Conservation (phyloP, 2,113 vertebrate species). For the Picathartes gymnocephalus region DNA sequence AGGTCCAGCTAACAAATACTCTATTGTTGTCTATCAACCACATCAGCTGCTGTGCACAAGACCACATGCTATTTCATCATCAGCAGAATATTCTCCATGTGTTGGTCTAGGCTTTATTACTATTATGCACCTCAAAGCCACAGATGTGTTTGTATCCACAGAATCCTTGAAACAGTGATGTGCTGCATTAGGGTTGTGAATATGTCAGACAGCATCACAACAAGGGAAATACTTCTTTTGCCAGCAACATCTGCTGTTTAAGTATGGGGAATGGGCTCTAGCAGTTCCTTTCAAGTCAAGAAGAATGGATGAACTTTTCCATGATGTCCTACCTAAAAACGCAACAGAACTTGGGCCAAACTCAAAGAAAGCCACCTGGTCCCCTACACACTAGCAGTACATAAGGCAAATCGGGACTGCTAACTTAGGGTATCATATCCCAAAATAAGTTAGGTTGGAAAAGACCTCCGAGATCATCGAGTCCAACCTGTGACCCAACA, state of each 20-base stretch:
- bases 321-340: background rate
- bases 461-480: background rate
- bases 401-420: rapidly evolving
- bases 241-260: background rate
- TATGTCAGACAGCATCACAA: background rate
- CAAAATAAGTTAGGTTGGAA: background rate
- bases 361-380: background rate
- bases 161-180: background rate
- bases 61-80: background rate
- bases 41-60: background rate
- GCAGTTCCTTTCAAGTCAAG: background rate
- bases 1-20: background rate
- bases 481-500: background rate
- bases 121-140: background rate
- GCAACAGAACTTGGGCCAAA: background rate
- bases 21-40: background rate
- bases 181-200: background rate
- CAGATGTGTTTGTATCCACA: background rate
- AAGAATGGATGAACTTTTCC: background rate
- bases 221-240: background rate
- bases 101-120: background rate
- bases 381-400: rapidly evolving
- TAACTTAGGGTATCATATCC: rapidly evolving
- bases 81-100: background rate
- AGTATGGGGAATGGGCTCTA: background rate